phyloP scores from a whole-genome alignment of 2,888 invertebrate species.

The Escarpia spicata region DNA sequence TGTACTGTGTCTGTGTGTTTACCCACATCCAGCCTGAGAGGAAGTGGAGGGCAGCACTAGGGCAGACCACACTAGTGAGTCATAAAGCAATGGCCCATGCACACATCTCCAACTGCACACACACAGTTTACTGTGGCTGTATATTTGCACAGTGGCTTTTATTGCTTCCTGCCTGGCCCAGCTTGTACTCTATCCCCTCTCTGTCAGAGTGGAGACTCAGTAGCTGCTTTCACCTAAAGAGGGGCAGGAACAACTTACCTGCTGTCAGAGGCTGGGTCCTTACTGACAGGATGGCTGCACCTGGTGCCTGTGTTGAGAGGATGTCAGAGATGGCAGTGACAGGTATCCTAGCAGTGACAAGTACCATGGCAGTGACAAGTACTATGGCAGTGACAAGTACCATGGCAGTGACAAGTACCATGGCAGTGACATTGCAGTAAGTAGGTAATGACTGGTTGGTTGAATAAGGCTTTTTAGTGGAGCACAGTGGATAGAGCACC shows the following conservation, averaged over 20 bases:
- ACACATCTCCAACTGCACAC: neutral
- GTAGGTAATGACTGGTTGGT: neutral
- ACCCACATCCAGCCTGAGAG: neutral
- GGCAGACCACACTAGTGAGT: neutral
- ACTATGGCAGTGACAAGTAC: no score
- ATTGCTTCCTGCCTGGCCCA: neutral
- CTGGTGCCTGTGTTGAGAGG: neutral
- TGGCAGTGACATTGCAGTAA: neutral
- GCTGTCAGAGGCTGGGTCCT: neutral
- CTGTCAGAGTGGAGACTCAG: neutral
- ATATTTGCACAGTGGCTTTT: neutral
- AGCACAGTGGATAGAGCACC: no score
- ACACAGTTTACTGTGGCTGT: conserved; percentile 5
- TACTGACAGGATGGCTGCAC: neutral
- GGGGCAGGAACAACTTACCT: neutral
- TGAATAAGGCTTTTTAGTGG: neutral
- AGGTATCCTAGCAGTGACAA: no score
- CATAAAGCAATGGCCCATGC: neutral
- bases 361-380: no score
- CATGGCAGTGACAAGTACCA: no score
- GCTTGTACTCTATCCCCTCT: neutral
- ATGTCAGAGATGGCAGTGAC: neutral
- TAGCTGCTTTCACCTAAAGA: neutral
- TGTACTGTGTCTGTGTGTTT: neutral
- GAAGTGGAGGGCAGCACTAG: no score